Percentiles rank a stretch among this genome's conserved stretches.
These are phyloP conservation scores for Scaptomyza cyrtandrae DNA, from an alignment of 2,888 invertebrate species.

Conservation along the genomic window DNA sequence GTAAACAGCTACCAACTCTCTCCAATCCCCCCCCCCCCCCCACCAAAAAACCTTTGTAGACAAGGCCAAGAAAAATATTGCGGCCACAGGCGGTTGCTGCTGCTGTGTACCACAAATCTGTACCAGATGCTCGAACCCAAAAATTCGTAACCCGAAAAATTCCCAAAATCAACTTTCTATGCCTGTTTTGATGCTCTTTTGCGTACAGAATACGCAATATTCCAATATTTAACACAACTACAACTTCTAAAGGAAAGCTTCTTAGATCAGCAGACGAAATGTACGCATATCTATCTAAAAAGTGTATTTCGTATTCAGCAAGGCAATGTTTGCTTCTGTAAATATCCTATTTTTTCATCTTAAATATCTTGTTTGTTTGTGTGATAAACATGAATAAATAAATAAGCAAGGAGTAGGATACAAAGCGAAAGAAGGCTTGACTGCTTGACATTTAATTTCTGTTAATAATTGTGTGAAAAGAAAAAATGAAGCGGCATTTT, in stretches of 20 bases:
- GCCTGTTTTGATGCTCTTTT: not conserved
- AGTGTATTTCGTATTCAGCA: slow-evolving; percentile 7
- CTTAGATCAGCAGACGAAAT: not conserved
- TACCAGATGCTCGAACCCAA: slow-evolving; percentile 14
- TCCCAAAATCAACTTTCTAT: slow-evolving; percentile 20
- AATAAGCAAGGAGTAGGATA: not conserved
- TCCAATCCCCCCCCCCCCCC: not conserved
- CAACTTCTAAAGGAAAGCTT: no score
- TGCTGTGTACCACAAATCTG: slow-evolving; percentile 47
- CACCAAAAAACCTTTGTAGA: slow-evolving; percentile 3
- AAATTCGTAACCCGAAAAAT: not conserved
- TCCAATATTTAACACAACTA: no score
- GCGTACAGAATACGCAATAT: no score
- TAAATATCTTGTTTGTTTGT: slow-evolving; percentile 15
- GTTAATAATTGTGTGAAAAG: slow-evolving; percentile 62
- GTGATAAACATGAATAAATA: slow-evolving; percentile 26
- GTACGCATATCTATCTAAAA: no score
- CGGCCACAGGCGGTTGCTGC: slow-evolving; percentile 20
- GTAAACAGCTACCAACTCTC: slow-evolving; percentile 49
- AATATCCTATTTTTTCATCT: not conserved
- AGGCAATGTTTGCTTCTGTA: not conserved
- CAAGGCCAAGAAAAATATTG: slow-evolving; percentile 55
- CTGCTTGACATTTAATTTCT: slow-evolving; percentile 62
- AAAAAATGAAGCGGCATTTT: no score
- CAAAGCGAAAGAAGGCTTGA: slow-evolving; percentile 7